Evolutionary conservation across 2,888 invertebrate genomes (phyloP).

Genomic region (Anthophora plumipes): DNA sequence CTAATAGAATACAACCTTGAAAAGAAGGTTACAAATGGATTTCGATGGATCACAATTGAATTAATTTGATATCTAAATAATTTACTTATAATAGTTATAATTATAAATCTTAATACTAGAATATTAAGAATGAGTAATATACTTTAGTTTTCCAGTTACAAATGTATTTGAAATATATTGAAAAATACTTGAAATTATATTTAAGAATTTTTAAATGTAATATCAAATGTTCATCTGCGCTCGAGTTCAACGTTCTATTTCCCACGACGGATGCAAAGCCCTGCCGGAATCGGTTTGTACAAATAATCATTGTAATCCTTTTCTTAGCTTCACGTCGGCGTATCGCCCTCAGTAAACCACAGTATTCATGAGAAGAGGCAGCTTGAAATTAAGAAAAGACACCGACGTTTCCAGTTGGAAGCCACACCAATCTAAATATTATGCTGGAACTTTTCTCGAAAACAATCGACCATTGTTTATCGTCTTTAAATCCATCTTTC

Average conservation of each 20-base stretch:
- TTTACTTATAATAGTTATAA: too few species aligned
- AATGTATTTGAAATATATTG: too few species aligned
- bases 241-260: slow-evolving; percentile 64
- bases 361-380: slow-evolving; percentile 67
- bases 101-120: too few species aligned
- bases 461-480: slow-evolving; percentile 68
- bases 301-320: slow-evolving; percentile 71
- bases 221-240: slow-evolving; percentile 28
- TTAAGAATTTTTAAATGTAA: neutral
- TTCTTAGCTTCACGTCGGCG: slow-evolving; percentile 58
- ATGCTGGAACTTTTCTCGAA: slow-evolving; percentile 60
- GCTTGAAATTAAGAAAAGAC: slow-evolving; percentile 67
- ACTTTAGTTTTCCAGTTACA: too few species aligned
- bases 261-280: slow-evolving; percentile 69
- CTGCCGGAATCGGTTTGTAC: slow-evolving; percentile 68
- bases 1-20: too few species aligned
- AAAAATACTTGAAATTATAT: too few species aligned
- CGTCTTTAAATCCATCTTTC: slow-evolving; percentile 47
- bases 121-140: too few species aligned
- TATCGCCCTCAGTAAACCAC: slow-evolving; percentile 59
- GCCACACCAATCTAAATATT: slow-evolving; percentile 69
- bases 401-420: slow-evolving; percentile 61
- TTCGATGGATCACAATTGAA: too few species aligned
- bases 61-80: too few species aligned
- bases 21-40: too few species aligned